Evolutionary conservation across 2,888 invertebrate genomes (phyloP), one percentile per base, ranked within the genome.

Genomic region (Leptinotarsa rubiginosa): DNA sequence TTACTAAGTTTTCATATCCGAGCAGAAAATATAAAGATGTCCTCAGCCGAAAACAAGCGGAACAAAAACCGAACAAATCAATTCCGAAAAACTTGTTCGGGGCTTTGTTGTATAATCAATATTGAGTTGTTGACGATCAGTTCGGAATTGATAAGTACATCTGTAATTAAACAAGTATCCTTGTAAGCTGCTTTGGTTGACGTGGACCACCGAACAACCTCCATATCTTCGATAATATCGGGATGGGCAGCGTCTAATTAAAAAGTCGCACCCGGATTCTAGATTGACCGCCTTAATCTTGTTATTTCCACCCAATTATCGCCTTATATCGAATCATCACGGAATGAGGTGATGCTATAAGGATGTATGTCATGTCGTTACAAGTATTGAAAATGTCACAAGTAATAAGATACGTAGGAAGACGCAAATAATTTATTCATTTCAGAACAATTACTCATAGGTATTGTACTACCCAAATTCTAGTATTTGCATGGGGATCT

Each of bases 121-220:
- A 56, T 56, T 56, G 56, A 56, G 56, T 56, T 56, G 56, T 56
- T 56, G 25, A 20, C 56, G 56, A 22, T 56, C 56, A 5, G 56
- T 15, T 56, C 56, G 18, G 22, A 56, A 56, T 56, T 22, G 22
- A 56, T 56, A 56, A 56, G 25, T 56, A 56, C 56, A 56, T n/a
- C 62, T 71, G 73, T 76, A 73, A 72, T 69, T 70, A 69, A 56
- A 56, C 69, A 49, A 56, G 59, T 66, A 41, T 73, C 75, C 75
- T 70, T 75, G 77, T 77, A 74, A 75, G 56, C 70, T 20, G 59
- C 49, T 62, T 16, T 47, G 47, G 69, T 70, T 59, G 77, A 73
- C 72, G 70, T 20, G 75, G 77, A 77, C 77, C 77, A 75, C 77
- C 77, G 65, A 47, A 64, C 67, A 66, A 69, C 77, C 25, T 69